Conservation (phyloP, 2,888 invertebrate species). For the Catonia carolina region DNA sequence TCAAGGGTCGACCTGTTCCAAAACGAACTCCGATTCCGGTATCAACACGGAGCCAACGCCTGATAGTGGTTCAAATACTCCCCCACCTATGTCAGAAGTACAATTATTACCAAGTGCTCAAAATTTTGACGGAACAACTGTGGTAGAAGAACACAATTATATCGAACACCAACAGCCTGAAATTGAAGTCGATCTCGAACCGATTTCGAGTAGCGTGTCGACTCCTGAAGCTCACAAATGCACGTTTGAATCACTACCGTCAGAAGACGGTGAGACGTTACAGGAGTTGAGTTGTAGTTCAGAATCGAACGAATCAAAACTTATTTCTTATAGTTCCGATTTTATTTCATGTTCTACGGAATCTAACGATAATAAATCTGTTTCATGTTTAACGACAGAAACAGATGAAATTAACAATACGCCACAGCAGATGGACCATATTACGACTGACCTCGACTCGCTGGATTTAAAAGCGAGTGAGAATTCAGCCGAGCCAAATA, state of each 20-base stretch:
- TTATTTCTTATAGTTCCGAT: no score
- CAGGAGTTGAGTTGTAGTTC: constrained; percentile 14
- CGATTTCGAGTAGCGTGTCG: background rate
- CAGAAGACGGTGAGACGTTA: background rate
- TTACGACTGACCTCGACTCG: no score
- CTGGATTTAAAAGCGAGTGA: no score
- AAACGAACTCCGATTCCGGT: constrained; percentile 34
- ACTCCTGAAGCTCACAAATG: constrained; percentile 1
- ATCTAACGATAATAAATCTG: no score
- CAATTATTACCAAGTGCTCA: background rate
- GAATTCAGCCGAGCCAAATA: no score
- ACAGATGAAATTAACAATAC: no score
- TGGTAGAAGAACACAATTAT: background rate
- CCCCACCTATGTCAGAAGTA: constrained; percentile 7
- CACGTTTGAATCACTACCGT: constrained; percentile 3
- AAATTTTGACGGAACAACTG: background rate
- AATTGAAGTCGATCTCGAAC: background rate
- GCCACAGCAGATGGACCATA: no score
- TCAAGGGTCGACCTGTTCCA: constrained; percentile 27
- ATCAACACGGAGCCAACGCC: constrained; percentile 32
- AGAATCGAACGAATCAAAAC: background rate
- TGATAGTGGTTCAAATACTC: constrained; percentile 29
- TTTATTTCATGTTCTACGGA: no score
- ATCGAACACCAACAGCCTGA: background rate
- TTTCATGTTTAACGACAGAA: no score